Base-by-base conservation (phyloP, 1,140 invertebrate genomes). In the Coboldia fuscipes region DNA sequence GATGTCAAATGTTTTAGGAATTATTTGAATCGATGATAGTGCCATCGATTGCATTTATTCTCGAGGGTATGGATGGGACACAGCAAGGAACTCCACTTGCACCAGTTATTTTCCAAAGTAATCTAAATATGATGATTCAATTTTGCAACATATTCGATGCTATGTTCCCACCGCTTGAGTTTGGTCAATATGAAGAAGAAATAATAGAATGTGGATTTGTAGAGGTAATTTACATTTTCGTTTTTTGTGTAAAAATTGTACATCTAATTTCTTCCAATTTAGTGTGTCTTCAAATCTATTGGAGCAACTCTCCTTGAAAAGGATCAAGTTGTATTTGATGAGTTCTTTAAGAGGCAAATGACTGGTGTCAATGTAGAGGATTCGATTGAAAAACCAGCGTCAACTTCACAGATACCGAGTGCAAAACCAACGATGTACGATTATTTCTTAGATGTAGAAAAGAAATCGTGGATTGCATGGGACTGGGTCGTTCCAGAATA, bases 401-500 rank as follows among this genome's bases (percentile, higher is more conserved):
- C 60, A 3, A 61, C 61, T 33, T 65, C 75, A 66, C 58, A 57
- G 47, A 42, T 45, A 18, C 84, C 84, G 0, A 66, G 57, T 33
- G 51, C 50, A 3, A 68, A 66, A 40, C 63, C 68, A 1, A 68
- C 69, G 0, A 52, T 89, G 5, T 90, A 75, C 52, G 81, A 90
- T 39, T 92, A 88, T 47, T 73, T 68, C 46, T 66, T 83, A 45
- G 74, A 86, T 44, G 41, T 70, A 5, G 51, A 69, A 10, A 58
- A 67, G n/a, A 56, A 58, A 42, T 55, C 61, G n/a, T 93, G 86
- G 86, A 62, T 74, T n/a, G 73, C 83, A 6, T 90, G 84, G 83
- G 68, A 70, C 38, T 71, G 68, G 58, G 45, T 83, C 17, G 71
- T 90, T 4, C 71, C 72, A 0, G 47, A 61, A 8, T 90, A 90